These are phyloP conservation scores for Timema cristinae DNA, from an alignment of 2,888 invertebrate genomes.

Conservation along the genomic window DNA sequence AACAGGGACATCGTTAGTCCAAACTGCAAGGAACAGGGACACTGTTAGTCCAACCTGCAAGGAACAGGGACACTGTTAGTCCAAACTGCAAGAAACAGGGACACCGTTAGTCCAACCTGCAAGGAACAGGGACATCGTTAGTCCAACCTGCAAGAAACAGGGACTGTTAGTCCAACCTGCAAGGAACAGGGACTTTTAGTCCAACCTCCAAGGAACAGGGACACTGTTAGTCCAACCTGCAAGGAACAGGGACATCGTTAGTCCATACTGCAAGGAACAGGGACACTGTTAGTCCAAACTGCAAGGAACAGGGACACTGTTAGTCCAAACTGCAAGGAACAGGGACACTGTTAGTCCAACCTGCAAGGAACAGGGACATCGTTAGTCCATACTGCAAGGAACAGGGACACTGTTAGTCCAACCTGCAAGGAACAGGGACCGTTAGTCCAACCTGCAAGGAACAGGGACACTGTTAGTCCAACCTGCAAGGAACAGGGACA, in stretches of 20 bases:
- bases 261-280: conserved; percentile 36
- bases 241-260: conserved; percentile 2
- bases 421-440: conserved; percentile 36
- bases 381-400: conserved; percentile 21
- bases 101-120: conserved; percentile 10
- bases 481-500: conserved; percentile 39
- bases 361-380: conserved; percentile 5
- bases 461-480: conserved; percentile 20
- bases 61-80: conserved; percentile 8
- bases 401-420: conserved; percentile 19
- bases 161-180: conserved; percentile 36
- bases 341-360: conserved; percentile 32
- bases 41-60: conserved; percentile 22
- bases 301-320: conserved; percentile 2
- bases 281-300: conserved; percentile 20
- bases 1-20: conserved; percentile 35
- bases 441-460: conserved; percentile 9
- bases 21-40: conserved; percentile 1
- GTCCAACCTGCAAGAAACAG: conserved; percentile 36
- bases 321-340: conserved; percentile 32
- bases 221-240: conserved; percentile 22
- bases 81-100: conserved; percentile 36
- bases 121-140: conserved; percentile 2
- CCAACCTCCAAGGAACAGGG: conserved; percentile 4
- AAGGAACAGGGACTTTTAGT: conserved; percentile 2